These are phyloP conservation scores for Synanceia verrucosa DNA, from an alignment of 2,797 vertebrate species.

Conservation along the genomic window DNA sequence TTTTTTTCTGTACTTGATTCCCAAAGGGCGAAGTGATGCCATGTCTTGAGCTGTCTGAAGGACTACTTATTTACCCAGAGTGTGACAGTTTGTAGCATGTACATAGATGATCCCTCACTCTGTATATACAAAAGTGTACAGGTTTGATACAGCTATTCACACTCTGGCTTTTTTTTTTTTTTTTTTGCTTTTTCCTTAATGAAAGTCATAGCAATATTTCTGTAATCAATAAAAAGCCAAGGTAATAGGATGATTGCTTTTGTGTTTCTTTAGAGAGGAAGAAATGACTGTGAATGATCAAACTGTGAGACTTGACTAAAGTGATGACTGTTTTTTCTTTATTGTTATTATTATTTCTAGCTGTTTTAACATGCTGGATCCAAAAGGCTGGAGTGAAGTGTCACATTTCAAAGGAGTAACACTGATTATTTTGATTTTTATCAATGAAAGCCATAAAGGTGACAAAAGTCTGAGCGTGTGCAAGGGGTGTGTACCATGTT, in stretches of 20 bases:
- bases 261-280: conserved; percentile 52
- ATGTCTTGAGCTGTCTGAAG: conserved; percentile 43
- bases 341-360: too few species aligned
- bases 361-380: conserved; percentile 63
- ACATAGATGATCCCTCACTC: conserved; percentile 73
- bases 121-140: conserved; percentile 76
- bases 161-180: conserved; percentile 59
- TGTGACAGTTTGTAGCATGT: conserved; percentile 80
- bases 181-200: conserved; percentile 59
- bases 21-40: conserved; percentile 38
- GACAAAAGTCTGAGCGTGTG: conserved; percentile 41
- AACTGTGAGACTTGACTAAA: conserved; percentile 72
- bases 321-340: conserved; percentile 35
- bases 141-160: conserved; percentile 79
- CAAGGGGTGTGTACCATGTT: conserved; percentile 32
- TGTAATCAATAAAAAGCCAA: conserved; percentile 76
- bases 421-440: conserved; percentile 63
- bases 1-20: conserved; percentile 33
- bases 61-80: conserved; percentile 65
- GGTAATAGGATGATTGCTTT: conserved; percentile 61
- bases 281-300: conserved; percentile 70
- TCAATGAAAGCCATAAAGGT: conserved; percentile 72
- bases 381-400: conserved; percentile 53
- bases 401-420: conserved; percentile 49
- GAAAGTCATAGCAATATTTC: conserved; percentile 81